Base-by-base conservation (phyloP, 2,797 vertebrate genomes). In the Hybognathus amarus region DNA sequence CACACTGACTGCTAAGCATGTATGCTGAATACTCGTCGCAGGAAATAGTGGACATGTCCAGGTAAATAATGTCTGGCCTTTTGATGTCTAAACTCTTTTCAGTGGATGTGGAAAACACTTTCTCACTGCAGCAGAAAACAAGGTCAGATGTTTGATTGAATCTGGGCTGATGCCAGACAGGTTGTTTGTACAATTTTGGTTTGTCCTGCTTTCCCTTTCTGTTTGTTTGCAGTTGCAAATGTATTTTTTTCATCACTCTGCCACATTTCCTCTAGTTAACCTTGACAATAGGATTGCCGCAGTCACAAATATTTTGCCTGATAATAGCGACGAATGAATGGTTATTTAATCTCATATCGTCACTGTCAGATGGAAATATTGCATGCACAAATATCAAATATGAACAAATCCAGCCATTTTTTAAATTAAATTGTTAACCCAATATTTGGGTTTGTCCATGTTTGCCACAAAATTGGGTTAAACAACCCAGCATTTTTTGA, bases 71-170 rank as follows among this genome's bases (percentile, higher is more conserved):
- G 73, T 64, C 63, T 77, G 76, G 64, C 33, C 45, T 24, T 83
- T 77, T 83, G 63, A 73, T 70, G 68, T 86, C 56, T 47, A 61
- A 77, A 78, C 78, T 61, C 69, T 70, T 84, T 81, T 70, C 85
- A 66, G 83, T 4, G 20, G 40, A 84, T 40, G 73, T 54, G 38
- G 80, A 85, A 83, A 84, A 68, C 84, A 75, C 30, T 66, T 82
- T 69, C 63, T 20, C 42, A 59, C 64, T 68, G 42, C 30, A 78
- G 78, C 82, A 82, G 50, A 81, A 79, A 45, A 83, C 33, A 52
- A 77, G 52, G 45, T 69, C 79, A 77, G 78, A 76, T 17, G n/a
- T 81, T 83, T 73, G 74, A 87, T 84, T 85, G 64, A 77, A 87
- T 74, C 61, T 86, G 71, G 59, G 74, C 27, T 63, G 40, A 38